Base-by-base conservation (phyloP, 2,113 vertebrate genomes). In the Serilophus lunatus region DNA sequence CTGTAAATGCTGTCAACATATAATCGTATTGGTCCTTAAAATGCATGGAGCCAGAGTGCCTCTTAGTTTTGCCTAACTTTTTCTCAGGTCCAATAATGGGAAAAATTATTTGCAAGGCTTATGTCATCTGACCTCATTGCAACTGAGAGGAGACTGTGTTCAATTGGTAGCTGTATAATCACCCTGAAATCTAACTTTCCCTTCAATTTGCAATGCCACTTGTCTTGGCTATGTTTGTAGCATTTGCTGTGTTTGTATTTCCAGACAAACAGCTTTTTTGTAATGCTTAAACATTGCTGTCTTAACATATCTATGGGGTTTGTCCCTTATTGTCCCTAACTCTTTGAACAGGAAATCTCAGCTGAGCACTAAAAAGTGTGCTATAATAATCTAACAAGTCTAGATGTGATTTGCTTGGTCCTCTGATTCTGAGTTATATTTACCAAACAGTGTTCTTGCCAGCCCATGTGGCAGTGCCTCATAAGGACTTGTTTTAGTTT, bases 361-460 rank as follows among this genome's bases (percentile, higher is more conserved):
- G 0, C 59, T 47, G 82, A 90, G 38, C 63, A 42, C 82, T 83
- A 72, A 90, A 42, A 83, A 65, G 13, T n/a, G 22, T 77, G 50
- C 45, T 90, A 6, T 49, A 84, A 69, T 91, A 93, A 91, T 92
- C 87, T 93, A 70, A 86, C 36, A 66, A 47, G 40, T 35, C 36
- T 66, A 88, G 75, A 59, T 0, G 0, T 80, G 74, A 20, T 70
- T 94, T 90, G 18, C 70, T 65, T 68, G 76, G 56, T 78, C 72
- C 50, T 91, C 70, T 63, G 59, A 14, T 69, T 92, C 75, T 86
- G 91, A 88, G 82, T 88, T 90, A 36, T 92, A 77, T 90, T 87
- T 92, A 90, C 51, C 24, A 72, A 90, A 45, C 59, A 63, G 33
- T 64, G n/a, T 51, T 51, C 57, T 69, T 90, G 64, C 89, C 91